These are phyloP conservation scores for Drusus annulatus DNA, from an alignment of 1,140 invertebrate species.

Conservation along the genomic window DNA sequence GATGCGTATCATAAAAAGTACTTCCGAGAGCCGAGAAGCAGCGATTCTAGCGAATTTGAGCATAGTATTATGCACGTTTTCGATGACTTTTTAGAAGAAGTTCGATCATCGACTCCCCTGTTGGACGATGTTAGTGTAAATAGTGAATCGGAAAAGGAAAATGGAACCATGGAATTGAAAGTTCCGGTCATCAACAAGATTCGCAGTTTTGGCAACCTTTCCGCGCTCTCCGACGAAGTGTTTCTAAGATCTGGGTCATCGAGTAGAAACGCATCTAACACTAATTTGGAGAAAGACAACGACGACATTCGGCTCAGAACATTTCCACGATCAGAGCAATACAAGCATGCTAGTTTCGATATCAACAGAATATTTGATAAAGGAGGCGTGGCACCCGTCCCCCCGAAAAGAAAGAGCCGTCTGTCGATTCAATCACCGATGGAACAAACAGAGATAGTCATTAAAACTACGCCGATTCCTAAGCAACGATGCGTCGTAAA, in stretches of 20 bases:
- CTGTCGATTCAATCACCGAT: constrained; percentile 42
- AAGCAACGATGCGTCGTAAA: constrained; percentile 3
- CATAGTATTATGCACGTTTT: constrained; percentile 64
- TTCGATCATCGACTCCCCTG: constrained; percentile 59
- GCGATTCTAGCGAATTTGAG: constrained; percentile 63
- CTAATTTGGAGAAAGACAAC: constrained; percentile 54
- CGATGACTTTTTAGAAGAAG: constrained; percentile 61
- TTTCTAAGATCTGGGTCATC: constrained; percentile 45
- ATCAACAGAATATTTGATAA: constrained; percentile 62
- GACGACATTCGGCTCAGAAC: constrained; percentile 33
- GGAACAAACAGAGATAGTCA: constrained; percentile 4
- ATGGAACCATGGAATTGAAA: constrained; percentile 54
- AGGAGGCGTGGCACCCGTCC: constrained; percentile 62
- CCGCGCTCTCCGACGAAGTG: constrained; percentile 54
- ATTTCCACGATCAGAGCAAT: constrained; percentile 53
- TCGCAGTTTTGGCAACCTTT: constrained; percentile 52
- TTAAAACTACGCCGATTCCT: constrained; percentile 1
- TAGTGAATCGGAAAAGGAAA: background rate
- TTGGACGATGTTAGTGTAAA: constrained; percentile 44
- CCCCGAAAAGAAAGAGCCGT: constrained; percentile 59
- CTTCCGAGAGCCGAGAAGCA: constrained; percentile 60
- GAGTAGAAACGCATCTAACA: constrained; percentile 47
- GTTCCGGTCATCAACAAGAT: constrained; percentile 54
- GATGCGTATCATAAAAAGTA: constrained; percentile 68
- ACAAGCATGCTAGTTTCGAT: constrained; percentile 61